phyloP scores from a whole-genome alignment of 2,888 invertebrate species.

The Thymelicus lineola region DNA sequence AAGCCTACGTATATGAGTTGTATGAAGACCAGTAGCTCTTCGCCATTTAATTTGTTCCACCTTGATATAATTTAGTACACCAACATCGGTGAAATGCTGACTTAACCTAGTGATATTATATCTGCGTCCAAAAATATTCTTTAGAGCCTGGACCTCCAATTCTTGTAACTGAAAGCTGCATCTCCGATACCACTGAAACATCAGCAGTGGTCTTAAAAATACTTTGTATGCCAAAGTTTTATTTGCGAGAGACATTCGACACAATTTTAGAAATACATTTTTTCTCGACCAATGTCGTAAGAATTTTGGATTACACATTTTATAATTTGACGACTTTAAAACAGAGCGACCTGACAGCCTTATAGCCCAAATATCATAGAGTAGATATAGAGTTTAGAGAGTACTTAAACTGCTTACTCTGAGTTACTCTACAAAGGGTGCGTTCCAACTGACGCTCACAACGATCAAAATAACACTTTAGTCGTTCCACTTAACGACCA shows the following conservation, averaged over 20 bases:
- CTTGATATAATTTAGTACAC: slow-evolving; percentile 53
- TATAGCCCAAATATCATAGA: too few species aligned
- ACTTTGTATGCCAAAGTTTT: slow-evolving; percentile 62
- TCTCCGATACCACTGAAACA: slow-evolving; percentile 55
- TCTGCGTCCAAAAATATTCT: slow-evolving; percentile 50
- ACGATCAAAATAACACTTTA: too few species aligned
- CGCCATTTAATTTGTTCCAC: slow-evolving; percentile 57
- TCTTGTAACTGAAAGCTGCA: slow-evolving; percentile 44
- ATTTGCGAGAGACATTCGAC: slow-evolving; percentile 46
- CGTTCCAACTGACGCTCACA: too few species aligned
- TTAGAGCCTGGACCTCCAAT: slow-evolving; percentile 55
- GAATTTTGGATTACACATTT: slow-evolving; percentile 44
- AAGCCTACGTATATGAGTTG: slow-evolving; percentile 45
- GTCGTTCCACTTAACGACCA: too few species aligned
- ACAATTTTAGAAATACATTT: slow-evolving; percentile 37
- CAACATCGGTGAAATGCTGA: slow-evolving; percentile 54
- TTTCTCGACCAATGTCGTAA: slow-evolving; percentile 46
- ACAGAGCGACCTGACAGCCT: neutral
- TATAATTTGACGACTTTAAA: neutral
- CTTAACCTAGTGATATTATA: slow-evolving; percentile 46
- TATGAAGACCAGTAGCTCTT: slow-evolving; percentile 45
- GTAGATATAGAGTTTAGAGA: too few species aligned
- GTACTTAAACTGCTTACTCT: too few species aligned
- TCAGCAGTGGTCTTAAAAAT: slow-evolving; percentile 59
- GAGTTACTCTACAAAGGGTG: too few species aligned